Evolutionary conservation across 2,797 vertebrate species (phyloP), one percentile per base, ranked within the genome.

Genomic region (Melanotaenia trifasciata): DNA sequence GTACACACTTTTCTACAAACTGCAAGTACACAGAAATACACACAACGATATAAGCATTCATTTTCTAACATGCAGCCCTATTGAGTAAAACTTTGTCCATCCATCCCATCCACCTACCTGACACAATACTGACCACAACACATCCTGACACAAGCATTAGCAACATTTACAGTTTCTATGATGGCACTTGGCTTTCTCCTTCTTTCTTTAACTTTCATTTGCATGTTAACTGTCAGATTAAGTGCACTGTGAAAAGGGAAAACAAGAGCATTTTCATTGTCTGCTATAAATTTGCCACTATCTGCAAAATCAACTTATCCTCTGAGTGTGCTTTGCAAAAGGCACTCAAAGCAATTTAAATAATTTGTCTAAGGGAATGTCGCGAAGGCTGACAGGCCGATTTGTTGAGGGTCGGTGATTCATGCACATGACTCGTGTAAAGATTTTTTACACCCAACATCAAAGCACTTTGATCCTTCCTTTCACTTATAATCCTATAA

Each of bases 401-500:
- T 82, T 82, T 84, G 75, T 76, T 72, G 50, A 74, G 57, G 79
- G 36, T 74, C 47, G 51, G 60, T 84, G 74, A 86, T 74, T 88
- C 74, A 84, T 16, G 28, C 76, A 70, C 66, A 67, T 43, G 82
- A 77, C 63, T 32, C 61, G 60, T 70, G 24, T 78, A 69, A 63
- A 63, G 64, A 83, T 75, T 84, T 79, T 78, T 76, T 66, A 67
- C 62, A 76, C 62, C 53, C 35, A 50, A 65, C 70, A 78, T 87
- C 66, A 68, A 79, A 80, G 72, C 79, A 70, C 71, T 72, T 70
- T 80, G 66, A 83, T 80, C 74, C 69, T 68, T 77, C 43, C 71
- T 74, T 81, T 85, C 65, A 78, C 32, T 70, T 78, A 36, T 76
- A 88, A 87, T 86, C 71, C 79, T 67, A 47, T 84, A 82, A 81